Base-by-base conservation (phyloP, 2,797 vertebrate species). In the Distichodus sexfasciatus region DNA sequence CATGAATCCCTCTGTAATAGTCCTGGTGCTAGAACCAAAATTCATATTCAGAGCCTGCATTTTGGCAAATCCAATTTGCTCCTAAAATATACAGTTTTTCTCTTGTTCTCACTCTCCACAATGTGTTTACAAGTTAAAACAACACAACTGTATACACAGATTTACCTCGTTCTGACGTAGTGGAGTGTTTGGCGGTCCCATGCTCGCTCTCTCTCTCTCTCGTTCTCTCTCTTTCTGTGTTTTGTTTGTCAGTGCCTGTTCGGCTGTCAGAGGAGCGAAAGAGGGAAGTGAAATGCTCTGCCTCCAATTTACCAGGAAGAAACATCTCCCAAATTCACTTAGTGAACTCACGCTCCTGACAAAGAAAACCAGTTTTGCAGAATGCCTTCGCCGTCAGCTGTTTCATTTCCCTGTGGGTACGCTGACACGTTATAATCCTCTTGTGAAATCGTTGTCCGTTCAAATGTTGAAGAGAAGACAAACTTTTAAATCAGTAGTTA, bases 271-370 rank as follows among this genome's bases (percentile, higher is more conserved):
- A 31, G 65, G 15, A 76, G 29, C 79, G 75, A 75, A 83, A 74
- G 76, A 59, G 21, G 72, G 76, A 85, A 84, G 59, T 54, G 41
- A 48, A 33, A 53, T 75, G 64, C 78, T 44, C 61, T 74, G 53
- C 17, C 11, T 72, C 0, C 81, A 78, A 87, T 83, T 83, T 58
- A 81, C n/a, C 77, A 87, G 81, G 78, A 86, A 85, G 62, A 71
- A 51, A 31, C 24, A 21, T 15, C 10, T 36, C 3, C 28, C 2
- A 48, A 50, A 38, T 66, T 66, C 19, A 36, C n/a, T 61, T 75
- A 33, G 12, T n/a, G n/a, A 43, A 19, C 23, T 15, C 41, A 12
- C 36, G 44, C 28, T 12, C 29, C 2, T 21, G 8, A 31, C 5
- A 4, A 65, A 7, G 21, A n/a, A 57, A 57, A 57, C 33, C 33